These are phyloP conservation scores for Apotomis capreana DNA, from an alignment of 2,888 invertebrate species.

Conservation along the genomic window DNA sequence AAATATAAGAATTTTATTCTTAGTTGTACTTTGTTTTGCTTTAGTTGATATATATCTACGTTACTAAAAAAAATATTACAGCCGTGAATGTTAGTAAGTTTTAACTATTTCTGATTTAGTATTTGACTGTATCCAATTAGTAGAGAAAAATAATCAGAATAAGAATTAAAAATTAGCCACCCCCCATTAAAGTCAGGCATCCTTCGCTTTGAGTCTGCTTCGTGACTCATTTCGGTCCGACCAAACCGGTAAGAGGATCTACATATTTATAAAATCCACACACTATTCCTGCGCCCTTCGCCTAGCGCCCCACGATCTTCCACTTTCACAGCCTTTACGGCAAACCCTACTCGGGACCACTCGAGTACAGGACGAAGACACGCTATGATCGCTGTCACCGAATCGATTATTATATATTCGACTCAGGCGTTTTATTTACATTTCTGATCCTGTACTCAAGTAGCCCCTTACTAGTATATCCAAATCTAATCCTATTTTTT, in stretches of 20 bases:
- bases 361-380: slow-evolving; percentile 51
- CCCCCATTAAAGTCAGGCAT: neutral
- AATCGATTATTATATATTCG: neutral
- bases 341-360: slow-evolving; percentile 63
- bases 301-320: slow-evolving; percentile 78
- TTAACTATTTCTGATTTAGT: no score
- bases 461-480: slow-evolving; percentile 69
- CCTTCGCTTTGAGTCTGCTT: neutral
- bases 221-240: neutral
- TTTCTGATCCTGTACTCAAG: slow-evolving; percentile 59
- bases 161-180: no score
- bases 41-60: no score
- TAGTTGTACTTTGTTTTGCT: no score
- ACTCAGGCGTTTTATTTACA: slow-evolving; percentile 38
- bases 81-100: no score
- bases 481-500: slow-evolving; percentile 83
- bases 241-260: slow-evolving; percentile 49
- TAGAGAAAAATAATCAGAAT: no score
- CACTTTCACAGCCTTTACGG: slow-evolving; percentile 73
- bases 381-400: neutral
- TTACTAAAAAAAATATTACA: no score
- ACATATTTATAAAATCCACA: slow-evolving; percentile 53
- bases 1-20: no score
- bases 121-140: no score
- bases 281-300: slow-evolving; percentile 71